Percentiles rank a stretch among this genome's conserved stretches.
These are phyloP conservation scores for Chloroclysta siterata DNA, from an alignment of 2,888 invertebrate genomes.

Conservation along the genomic window DNA sequence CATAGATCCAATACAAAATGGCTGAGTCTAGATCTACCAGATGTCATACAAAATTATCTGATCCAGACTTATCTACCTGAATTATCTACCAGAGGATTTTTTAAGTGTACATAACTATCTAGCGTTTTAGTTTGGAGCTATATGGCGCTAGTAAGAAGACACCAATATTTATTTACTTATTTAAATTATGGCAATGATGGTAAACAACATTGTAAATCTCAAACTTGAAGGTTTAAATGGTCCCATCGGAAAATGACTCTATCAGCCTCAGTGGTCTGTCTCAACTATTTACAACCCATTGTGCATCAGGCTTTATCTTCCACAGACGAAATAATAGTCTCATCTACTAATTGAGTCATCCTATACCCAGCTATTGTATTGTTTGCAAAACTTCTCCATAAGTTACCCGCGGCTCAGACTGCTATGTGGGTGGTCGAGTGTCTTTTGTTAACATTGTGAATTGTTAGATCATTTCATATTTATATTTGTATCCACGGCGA, in stretches of 20 bases:
- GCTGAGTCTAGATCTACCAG: too few species aligned
- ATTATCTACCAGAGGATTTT: too few species aligned
- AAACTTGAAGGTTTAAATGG: constrained; percentile 39
- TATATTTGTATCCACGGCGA: constrained; percentile 30
- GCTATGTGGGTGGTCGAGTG: constrained; percentile 69
- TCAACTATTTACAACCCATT: constrained; percentile 73
- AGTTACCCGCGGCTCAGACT: constrained; percentile 55
- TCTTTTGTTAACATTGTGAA: constrained; percentile 38
- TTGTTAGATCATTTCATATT: constrained; percentile 41
- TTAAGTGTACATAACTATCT: too few species aligned
- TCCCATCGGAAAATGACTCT: constrained; percentile 23
- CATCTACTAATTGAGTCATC: constrained; percentile 80
- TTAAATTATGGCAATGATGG: constrained; percentile 20
- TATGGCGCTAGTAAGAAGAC: neutral
- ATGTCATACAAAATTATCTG: too few species aligned
- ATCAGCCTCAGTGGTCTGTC: constrained; percentile 41
- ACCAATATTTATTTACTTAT: neutral
- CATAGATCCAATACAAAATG: too few species aligned
- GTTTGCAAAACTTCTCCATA: constrained; percentile 79
- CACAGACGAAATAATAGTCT: constrained; percentile 35
- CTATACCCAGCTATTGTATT: constrained; percentile 72
- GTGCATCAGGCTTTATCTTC: constrained; percentile 66
- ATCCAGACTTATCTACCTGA: too few species aligned
- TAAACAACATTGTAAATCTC: constrained; percentile 38
- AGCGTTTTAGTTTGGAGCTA: neutral